A percentile compares a stretch with the other conserved stretches of the same genome.
These are phyloP conservation scores for Lycorma delicatula DNA, from an alignment of 1,140 invertebrate genomes.

Conservation along the genomic window DNA sequence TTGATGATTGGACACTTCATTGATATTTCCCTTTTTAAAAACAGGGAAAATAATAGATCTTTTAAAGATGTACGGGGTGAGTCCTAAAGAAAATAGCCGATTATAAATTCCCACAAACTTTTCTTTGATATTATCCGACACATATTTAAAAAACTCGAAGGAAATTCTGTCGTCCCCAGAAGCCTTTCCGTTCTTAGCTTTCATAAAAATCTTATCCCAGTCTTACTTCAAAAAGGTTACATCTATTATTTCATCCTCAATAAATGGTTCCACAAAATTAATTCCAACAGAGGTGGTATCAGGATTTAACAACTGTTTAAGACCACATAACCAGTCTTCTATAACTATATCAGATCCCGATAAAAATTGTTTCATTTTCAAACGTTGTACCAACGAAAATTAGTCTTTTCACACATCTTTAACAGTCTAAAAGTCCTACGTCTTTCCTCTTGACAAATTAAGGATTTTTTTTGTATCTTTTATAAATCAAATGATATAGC, in stretches of 20 bases:
- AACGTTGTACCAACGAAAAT: background rate
- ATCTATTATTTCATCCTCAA: background rate
- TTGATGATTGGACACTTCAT: constrained; percentile 25
- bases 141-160: constrained; percentile 13
- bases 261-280: background rate
- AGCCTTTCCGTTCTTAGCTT: background rate
- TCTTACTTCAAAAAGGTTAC: background rate
- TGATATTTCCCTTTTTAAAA: constrained; percentile 23
- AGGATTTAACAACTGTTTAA: constrained; percentile 4
- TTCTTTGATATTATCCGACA: background rate
- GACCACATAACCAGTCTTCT: background rate
- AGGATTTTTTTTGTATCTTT: background rate
- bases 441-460: background rate
- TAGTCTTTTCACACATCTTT: constrained; percentile 2
- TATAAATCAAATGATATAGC: background rate
- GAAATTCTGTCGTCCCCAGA: constrained; percentile 5
- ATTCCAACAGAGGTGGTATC: background rate
- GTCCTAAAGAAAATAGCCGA: background rate
- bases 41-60: constrained; percentile 10
- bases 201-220: too few species aligned
- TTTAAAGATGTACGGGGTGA: background rate
- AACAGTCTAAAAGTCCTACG: background rate
- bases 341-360: background rate
- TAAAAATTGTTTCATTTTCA: background rate
- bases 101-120: background rate